Conservation (phyloP, 2,113 vertebrate genomes). For the Tragelaphus strepsiceros region DNA sequence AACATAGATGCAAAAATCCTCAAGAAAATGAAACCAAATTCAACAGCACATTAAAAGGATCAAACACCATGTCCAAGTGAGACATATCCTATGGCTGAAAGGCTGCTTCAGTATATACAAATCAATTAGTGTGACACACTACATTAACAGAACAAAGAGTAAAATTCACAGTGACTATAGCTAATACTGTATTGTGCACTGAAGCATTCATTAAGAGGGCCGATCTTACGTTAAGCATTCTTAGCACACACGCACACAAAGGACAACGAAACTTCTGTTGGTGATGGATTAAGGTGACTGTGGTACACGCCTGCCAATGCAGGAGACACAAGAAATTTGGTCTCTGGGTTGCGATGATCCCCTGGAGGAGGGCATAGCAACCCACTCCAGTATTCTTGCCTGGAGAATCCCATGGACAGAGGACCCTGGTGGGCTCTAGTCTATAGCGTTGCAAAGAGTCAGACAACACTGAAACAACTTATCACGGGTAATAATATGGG, state of each 20-base stretch:
- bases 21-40: not conserved
- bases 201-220: not conserved
- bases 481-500: rapidly evolving
- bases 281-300: not conserved
- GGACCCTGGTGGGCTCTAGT: not conserved
- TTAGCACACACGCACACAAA: not conserved
- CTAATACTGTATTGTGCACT: not conserved
- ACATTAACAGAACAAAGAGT: not conserved
- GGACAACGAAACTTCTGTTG: not conserved
- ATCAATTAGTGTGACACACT: not conserved
- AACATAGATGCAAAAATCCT: not conserved
- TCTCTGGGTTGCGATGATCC: not conserved
- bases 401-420: not conserved
- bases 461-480: not conserved
- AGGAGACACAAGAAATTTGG: not conserved
- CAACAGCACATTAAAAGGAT: not conserved
- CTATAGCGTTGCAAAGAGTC: not conserved
- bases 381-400: not conserved
- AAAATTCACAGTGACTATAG: not conserved
- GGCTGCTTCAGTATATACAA: not conserved
- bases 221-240: not conserved
- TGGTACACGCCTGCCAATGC: not conserved
- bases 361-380: not conserved
- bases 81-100: not conserved
- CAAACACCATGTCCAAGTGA: not conserved